Base-by-base conservation (phyloP, 2,888 invertebrate genomes). In the Pimpla rufipes region DNA sequence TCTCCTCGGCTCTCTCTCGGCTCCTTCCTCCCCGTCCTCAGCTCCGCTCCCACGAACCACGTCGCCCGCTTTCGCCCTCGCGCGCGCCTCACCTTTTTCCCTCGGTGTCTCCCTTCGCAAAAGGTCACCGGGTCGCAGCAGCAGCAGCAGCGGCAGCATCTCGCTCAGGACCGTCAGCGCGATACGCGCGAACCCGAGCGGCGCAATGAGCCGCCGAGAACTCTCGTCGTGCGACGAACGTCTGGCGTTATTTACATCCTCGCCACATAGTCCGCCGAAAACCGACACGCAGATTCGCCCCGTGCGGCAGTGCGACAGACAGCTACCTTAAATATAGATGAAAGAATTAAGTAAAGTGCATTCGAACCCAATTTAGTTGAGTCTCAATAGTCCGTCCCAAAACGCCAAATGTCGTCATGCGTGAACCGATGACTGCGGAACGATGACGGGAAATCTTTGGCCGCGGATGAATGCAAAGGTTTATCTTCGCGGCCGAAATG, bases 81-180 rank as follows among this genome's bases (percentile, higher is more conserved):
- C 74, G 47, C 40, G 21, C 47, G n/a, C 7, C 21, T 16, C 18
- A 45, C 45, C 73, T 67, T 71, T 67, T 59, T 50, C 29, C 67
- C 67, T 37, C 16, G 42, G 23, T n/a, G n/a, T 16, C 18, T n/a
- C 57, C 55, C 37, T 23, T 66, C n/a, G 59, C 3, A 55, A 81
- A 83, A 83, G 83, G 75, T 83, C 83, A 75, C 75, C 42, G 52
- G 80, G 80, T 85, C 80, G 35, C 50, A 42, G 66, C 73, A 47
- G 70, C 29, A 5, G n/a, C n/a, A n/a, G n/a, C n/a, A n/a, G n/a
- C n/a, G n/a, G n/a, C n/a, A n/a, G n/a, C n/a, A n/a, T n/a, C n/a
- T 29, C 75, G 37, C 74, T 45, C 55, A 47, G 23, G 18, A 74
- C 68, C 6, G 16, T 37, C 16, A 37, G 18, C 37, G 5, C 29